Percentiles rank a stretch among this genome's conserved stretches.
Conservation (phyloP, 2,888 invertebrate species). For the Isotomurus palustris region DNA sequence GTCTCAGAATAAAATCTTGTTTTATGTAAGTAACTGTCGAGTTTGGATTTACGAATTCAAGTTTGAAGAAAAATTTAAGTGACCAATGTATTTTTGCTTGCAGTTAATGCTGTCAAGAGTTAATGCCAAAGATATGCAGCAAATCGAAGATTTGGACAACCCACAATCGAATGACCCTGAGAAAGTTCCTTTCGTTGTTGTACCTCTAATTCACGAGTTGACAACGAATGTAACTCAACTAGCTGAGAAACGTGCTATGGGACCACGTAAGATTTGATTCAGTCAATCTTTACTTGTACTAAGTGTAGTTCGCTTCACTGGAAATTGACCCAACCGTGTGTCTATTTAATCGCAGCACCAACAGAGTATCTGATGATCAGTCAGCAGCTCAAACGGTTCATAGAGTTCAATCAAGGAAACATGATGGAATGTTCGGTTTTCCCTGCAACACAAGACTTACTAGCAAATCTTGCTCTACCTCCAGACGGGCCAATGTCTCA, state of each 20-base stretch:
- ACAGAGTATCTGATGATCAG: slow-evolving; percentile 56
- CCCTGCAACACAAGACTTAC: slow-evolving; percentile 82
- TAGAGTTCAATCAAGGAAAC: slow-evolving; percentile 62
- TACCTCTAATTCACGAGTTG: slow-evolving; percentile 87
- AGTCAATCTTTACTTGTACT: too few species aligned
- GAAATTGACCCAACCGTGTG: not conserved
- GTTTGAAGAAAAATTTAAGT: not conserved
- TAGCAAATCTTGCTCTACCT: slow-evolving; percentile 76
- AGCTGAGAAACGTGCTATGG: slow-evolving; percentile 67
- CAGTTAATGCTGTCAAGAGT: slow-evolving; percentile 72
- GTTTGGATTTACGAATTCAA: slow-evolving; percentile 1
- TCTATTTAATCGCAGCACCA: slow-evolving; percentile 25
- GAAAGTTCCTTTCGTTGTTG: slow-evolving; percentile 62
- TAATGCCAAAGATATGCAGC: slow-evolving; percentile 21
- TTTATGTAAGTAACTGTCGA: slow-evolving; percentile 67
- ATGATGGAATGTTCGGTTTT: slow-evolving; percentile 79
- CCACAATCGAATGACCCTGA: slow-evolving; percentile 25
- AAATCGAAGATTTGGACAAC: slow-evolving; percentile 15
- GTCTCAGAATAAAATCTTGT: slow-evolving; percentile 80
- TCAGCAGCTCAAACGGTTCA: slow-evolving; percentile 64
- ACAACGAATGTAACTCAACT: slow-evolving; percentile 78
- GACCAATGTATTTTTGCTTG: slow-evolving; percentile 40
- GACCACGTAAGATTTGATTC: slow-evolving; percentile 41
- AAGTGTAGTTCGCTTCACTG: too few species aligned
- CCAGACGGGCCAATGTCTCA: slow-evolving; percentile 55